Percentiles rank a stretch among this genome's conserved stretches.
These are phyloP conservation scores for Ceratosolen solmsi DNA, from an alignment of 1,140 invertebrate genomes.

Conservation along the genomic window DNA sequence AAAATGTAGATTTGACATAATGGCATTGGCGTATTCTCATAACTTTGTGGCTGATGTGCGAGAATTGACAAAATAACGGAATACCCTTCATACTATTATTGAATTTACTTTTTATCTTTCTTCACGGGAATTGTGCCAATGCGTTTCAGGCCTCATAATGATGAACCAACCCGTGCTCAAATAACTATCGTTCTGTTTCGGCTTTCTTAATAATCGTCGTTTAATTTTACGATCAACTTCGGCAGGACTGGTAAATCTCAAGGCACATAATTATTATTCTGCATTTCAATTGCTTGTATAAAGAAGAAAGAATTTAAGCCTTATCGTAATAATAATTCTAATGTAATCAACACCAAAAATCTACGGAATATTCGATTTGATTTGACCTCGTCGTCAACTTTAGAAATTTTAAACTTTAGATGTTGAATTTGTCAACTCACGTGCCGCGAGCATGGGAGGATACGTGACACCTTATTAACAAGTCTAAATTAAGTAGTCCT, in stretches of 20 bases:
- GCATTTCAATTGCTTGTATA: too few relatives aligned
- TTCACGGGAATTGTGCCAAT: not conserved
- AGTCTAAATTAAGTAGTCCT: not conserved
- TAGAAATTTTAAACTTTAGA: not conserved
- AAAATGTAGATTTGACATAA: too few relatives aligned
- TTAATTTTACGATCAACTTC: too few relatives aligned
- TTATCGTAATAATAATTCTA: too few relatives aligned
- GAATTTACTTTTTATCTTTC: not conserved
- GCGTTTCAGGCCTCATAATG: not conserved
- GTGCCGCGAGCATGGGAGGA: not conserved
- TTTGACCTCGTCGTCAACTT: not conserved
- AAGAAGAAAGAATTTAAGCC: too few relatives aligned
- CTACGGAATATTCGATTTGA: not conserved
- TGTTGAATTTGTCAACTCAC: not conserved
- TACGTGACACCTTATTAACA: not conserved
- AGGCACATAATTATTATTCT: too few relatives aligned
- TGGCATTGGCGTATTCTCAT: too few relatives aligned
- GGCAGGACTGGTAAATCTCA: too few relatives aligned
- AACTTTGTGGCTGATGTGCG: too few relatives aligned
- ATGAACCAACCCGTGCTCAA: not conserved
- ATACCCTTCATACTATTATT: not conserved
- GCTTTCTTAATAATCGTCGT: too few relatives aligned
- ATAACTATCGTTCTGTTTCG: not conserved
- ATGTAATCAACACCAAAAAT: too few relatives aligned
- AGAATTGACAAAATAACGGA: not conserved